These are phyloP conservation scores for Canis aureus DNA, from an alignment of 2,113 vertebrate genomes.

Conservation along the genomic window DNA sequence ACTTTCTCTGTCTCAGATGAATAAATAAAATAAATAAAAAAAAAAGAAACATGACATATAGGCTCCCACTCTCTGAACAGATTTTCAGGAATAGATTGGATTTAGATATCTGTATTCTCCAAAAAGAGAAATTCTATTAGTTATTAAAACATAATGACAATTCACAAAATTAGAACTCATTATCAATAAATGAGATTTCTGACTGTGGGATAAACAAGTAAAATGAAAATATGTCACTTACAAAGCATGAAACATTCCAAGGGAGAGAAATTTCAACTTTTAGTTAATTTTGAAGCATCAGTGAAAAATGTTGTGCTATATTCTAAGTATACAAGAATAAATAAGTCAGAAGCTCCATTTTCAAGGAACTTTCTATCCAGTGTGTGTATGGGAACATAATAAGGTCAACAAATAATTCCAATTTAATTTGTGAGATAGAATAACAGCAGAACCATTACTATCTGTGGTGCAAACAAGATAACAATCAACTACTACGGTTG, in stretches of 20 bases:
- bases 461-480: background rate
- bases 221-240: background rate
- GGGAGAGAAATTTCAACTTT: background rate
- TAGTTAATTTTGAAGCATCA: background rate
- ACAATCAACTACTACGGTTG: background rate
- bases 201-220: background rate
- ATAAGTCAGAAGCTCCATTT: background rate
- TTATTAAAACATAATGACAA: background rate
- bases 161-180: background rate
- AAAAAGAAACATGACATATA: background rate
- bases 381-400: background rate
- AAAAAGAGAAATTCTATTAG: background rate
- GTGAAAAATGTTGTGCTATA: background rate
- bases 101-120: background rate
- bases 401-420: background rate
- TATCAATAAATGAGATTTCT: background rate
- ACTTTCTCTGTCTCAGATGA: too few species aligned
- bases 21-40: too few species aligned
- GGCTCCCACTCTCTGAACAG: background rate
- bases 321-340: background rate
- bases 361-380: background rate
- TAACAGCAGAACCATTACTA: background rate
- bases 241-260: background rate
- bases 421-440: background rate
- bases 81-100: background rate